Base-by-base conservation (phyloP, 2,797 vertebrate species). In the Trachops cirrhosus region DNA sequence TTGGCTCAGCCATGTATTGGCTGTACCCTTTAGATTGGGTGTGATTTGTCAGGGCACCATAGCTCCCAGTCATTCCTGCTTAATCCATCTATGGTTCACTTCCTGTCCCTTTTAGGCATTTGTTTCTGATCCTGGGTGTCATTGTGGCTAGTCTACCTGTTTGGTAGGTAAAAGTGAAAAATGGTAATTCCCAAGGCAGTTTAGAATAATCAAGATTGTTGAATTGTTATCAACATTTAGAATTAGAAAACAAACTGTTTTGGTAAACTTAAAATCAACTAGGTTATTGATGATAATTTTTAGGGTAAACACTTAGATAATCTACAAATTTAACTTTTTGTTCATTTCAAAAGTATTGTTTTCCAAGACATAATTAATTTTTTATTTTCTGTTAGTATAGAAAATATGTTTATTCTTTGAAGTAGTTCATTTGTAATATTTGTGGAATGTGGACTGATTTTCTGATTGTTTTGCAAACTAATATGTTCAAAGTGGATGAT, bases 351-450 rank as follows among this genome's bases (percentile, higher is more conserved):
- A 90, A 62, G 2, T 83, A 19, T 75, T 9, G 5, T 80, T 89
- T 94, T 41, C 39, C 6, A 84, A 94, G 52, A 74, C 83, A 87
- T 83, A 90, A 79, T 77, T 64, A 88, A 91, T 94, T 96, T 86
- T 29, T 79, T 96, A 32, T 89, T 93, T 96, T 18, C 44, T 94
- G 9, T 96, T 93, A 48, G 67, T 89, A 44, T 74, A 93, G 80
- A 89, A 95, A 96, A 87, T 93, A 64, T 82, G n/a, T 94, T 96
- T 96, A 80, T 79, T 97, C 75, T 96, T 93, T 94, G 93, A 96
- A 93, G 37, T 93, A 41, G 7, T 80, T 96, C 46, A 83, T 86
- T 94, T 41, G 50, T 96, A 93, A 93, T 93, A 48, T 46, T 70
- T 90, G 59, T 89, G 67, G 68, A 84, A 89, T 52, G 24, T 64